Evolutionary conservation across 2,113 vertebrate genomes (phyloP).

Genomic region (Eudyptes chrysolophus): DNA sequence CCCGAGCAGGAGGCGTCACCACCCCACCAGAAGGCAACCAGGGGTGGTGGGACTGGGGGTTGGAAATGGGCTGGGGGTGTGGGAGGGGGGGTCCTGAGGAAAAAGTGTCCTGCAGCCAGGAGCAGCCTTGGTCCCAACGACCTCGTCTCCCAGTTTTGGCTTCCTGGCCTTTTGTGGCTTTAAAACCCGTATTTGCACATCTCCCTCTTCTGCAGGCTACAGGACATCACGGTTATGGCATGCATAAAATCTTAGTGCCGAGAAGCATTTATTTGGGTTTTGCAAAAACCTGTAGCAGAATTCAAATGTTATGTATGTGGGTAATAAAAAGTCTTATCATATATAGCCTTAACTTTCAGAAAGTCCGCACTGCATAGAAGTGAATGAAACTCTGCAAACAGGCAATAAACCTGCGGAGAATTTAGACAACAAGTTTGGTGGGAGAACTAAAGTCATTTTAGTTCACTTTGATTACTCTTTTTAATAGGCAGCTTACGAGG

Average conservation of each 20-base stretch:
- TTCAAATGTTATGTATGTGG: neutral
- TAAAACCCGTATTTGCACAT: neutral
- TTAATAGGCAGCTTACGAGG: slow-evolving; percentile 26
- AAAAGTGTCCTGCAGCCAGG: neutral
- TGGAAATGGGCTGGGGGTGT: neutral
- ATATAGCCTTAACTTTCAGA: neutral
- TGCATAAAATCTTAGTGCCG: neutral
- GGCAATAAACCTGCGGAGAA: neutral
- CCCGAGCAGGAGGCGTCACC: slow-evolving; percentile 68
- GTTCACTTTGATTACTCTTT: slow-evolving; percentile 61
- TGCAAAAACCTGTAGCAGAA: neutral
- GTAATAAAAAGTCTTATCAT: neutral
- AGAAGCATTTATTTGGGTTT: neutral
- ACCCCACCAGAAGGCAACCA: neutral
- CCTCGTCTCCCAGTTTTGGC: neutral
- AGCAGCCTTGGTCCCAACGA: neutral
- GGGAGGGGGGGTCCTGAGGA: neutral
- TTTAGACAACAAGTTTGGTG: neutral
- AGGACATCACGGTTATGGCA: neutral
- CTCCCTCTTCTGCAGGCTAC: neutral
- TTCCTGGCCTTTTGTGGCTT: neutral
- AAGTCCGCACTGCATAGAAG: neutral
- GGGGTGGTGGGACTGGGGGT: neutral
- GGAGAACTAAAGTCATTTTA: slow-evolving; percentile 17
- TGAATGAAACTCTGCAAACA: neutral